These are phyloP conservation scores for Zaprionus bogoriensis DNA, from an alignment of 2,888 invertebrate genomes.

Conservation along the genomic window DNA sequence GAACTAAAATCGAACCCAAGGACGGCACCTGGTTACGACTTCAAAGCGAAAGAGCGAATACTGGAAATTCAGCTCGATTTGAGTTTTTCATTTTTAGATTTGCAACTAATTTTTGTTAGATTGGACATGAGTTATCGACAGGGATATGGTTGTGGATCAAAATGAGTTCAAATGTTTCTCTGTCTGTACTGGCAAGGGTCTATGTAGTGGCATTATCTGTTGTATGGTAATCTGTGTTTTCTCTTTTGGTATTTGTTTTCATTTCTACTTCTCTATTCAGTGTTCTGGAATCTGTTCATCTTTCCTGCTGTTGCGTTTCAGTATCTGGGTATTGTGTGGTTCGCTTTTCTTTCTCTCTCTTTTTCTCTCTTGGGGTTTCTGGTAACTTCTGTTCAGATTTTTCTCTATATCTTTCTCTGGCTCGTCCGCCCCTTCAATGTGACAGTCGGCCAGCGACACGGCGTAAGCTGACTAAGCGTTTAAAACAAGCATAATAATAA, in stretches of 20 bases:
- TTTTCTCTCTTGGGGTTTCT: background rate
- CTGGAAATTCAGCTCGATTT: background rate
- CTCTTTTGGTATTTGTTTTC: background rate
- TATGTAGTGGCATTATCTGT: background rate
- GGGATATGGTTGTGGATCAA: no score
- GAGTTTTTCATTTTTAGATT: background rate
- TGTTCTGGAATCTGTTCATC: background rate
- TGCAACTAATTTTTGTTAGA: background rate
- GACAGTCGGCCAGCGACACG: conserved; percentile 33
- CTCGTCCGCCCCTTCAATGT: background rate
- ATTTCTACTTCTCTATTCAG: background rate
- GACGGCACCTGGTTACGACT: background rate
- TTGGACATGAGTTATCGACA: background rate
- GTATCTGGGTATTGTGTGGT: background rate
- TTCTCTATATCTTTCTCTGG: background rate
- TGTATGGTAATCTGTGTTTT: no score
- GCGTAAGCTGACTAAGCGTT: background rate
- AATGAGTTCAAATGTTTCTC: no score
- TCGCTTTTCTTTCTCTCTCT: background rate
- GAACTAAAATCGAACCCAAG: conserved; percentile 1
- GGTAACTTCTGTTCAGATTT: background rate
- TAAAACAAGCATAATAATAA: background rate
- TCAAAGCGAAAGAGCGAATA: conserved; percentile 3
- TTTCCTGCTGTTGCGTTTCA: background rate
- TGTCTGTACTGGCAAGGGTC: background rate